Evolutionary conservation across 2,888 invertebrate species (phyloP), one percentile per base, ranked within the genome.

Genomic region (Stenurella melanura): DNA sequence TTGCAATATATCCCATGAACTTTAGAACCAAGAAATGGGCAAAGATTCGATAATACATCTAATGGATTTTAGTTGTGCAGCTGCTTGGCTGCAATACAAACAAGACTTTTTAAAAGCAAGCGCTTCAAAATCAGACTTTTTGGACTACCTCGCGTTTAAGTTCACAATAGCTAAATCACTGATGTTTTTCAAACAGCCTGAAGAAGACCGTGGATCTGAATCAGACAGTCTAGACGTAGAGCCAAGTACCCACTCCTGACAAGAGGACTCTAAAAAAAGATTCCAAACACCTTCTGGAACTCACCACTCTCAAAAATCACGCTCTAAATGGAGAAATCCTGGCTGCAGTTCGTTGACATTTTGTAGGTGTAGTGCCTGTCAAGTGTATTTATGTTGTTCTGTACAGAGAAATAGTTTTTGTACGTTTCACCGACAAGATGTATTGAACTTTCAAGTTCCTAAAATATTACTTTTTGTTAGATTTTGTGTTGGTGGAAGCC

Each of bases 341-440:
- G 57, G 64, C 15, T 75, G 75, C 54, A 66, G 38, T 15, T 71
- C 63, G 38, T 57, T 75, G 50, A 75, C 75, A 50, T 75, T 75
- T 38, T 38, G 19, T 34, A 76, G 61, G 26, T 73, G 71, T 71
- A 50, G 18, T 19, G 54, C 74, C 15, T 69, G 74, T 60, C 67
- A 75, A 26, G 64, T 68, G 57, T 50, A 73, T 66, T 67, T 72
- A 67, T 76, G 61, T 57, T 76, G 61, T 60, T 64, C 42, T 56
- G 54, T 54, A 60, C 56, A 72, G 19, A 60, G 58, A 34, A 71
- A 38, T 38, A 61, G 67, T 68, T 74, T 67, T 56, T n/a, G 19
- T 18, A 18, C 18, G 30, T 68, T 68, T 74, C 61, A 68, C 17
- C 30, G 56, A 60, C 68, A 50, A 74, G 68, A 72, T 21, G 50